These are phyloP conservation scores for Cataglyphis livida DNA, from an alignment of 2,888 invertebrate genomes.

Conservation along the genomic window DNA sequence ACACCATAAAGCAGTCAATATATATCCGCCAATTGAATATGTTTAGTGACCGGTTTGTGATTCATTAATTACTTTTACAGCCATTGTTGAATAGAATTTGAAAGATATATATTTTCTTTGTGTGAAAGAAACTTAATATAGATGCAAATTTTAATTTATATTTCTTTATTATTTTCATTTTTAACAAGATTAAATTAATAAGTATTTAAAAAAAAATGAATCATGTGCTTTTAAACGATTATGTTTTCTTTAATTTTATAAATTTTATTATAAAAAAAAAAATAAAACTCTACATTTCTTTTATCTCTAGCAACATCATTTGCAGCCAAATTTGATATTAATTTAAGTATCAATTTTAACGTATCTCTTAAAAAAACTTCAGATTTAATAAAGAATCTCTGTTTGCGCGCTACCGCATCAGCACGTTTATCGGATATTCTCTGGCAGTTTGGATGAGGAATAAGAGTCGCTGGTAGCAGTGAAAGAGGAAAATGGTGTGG, in stretches of 20 bases:
- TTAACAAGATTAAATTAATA: neutral
- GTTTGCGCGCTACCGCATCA: neutral
- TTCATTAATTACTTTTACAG: slow-evolving; percentile 25
- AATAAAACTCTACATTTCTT: neutral
- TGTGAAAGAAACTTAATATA: neutral
- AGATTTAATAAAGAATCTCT: neutral
- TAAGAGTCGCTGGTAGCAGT: slow-evolving; percentile 3
- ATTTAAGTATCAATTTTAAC: neutral
- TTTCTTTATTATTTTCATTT: neutral
- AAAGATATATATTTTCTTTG: slow-evolving; percentile 17
- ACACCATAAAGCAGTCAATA: neutral
- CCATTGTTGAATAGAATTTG: slow-evolving; percentile 25
- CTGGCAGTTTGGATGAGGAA: neutral
- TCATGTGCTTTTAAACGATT: neutral
- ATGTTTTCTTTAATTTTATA: neutral
- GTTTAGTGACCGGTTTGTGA: slow-evolving; percentile 7
- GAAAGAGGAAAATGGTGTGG: slow-evolving; percentile 20
- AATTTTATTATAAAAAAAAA: neutral
- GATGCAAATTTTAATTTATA: slow-evolving; percentile 7
- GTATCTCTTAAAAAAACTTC: neutral
- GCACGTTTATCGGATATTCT: neutral
- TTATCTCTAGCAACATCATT: neutral
- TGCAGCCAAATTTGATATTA: neutral
- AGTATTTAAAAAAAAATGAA: neutral
- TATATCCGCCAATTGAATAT: slow-evolving; percentile 4